Evolutionary conservation across 2,888 invertebrate genomes (phyloP).

Genomic region (Andrena bicolor): DNA sequence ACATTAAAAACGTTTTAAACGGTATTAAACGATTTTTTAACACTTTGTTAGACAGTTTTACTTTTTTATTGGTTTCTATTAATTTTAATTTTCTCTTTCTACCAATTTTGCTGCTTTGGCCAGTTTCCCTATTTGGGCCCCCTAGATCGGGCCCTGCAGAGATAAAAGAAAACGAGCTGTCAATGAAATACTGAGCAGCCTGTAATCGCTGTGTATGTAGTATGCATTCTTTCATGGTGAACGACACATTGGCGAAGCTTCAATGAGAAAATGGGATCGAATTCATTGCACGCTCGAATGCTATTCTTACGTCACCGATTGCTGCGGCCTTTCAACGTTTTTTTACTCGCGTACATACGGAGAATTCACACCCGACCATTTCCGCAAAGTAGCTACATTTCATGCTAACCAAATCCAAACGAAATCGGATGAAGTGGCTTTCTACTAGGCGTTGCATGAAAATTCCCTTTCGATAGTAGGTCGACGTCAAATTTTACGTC

Average conservation of each 20-base stretch:
- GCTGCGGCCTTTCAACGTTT: constrained; percentile 45
- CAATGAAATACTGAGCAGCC: not conserved
- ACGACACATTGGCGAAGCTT: constrained; percentile 5
- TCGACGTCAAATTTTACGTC: constrained; percentile 50
- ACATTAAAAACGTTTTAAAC: too few species aligned
- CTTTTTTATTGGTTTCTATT: too few species aligned
- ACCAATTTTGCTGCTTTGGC: too few species aligned
- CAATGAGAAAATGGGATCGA: constrained; percentile 22
- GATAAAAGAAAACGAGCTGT: not conserved
- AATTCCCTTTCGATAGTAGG: constrained; percentile 63
- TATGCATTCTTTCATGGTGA: not conserved
- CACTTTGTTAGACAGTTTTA: too few species aligned
- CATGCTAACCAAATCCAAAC: constrained; percentile 24
- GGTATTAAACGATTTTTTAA: too few species aligned
- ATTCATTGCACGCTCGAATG: constrained; percentile 47
- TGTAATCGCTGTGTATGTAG: not conserved
- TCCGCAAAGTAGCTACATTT: constrained; percentile 42
- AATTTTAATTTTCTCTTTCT: too few species aligned
- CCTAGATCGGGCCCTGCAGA: too few species aligned
- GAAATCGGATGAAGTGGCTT: constrained; percentile 56
- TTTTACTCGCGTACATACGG: constrained; percentile 26
- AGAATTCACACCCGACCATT: constrained; percentile 34
- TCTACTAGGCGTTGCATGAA: constrained; percentile 55
- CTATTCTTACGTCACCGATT: constrained; percentile 57
- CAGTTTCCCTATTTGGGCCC: too few species aligned